These are phyloP conservation scores for Poeciliopsis gracilis DNA, from an alignment of 2,797 vertebrate genomes.

Conservation along the genomic window DNA sequence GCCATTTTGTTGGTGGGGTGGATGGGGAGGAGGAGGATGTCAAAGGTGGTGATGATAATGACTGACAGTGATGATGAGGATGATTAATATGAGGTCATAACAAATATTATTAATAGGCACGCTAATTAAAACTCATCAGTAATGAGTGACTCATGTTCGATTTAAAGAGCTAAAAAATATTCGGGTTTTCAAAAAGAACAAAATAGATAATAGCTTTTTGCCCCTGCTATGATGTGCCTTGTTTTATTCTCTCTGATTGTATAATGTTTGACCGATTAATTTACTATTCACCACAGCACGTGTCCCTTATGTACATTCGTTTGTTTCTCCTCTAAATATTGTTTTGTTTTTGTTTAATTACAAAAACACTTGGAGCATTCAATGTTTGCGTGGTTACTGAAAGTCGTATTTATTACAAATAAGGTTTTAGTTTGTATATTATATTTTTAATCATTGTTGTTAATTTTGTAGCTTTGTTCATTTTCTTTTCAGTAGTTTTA, in stretches of 20 bases:
- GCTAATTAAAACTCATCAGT: constrained; percentile 17
- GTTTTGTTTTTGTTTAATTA: background rate
- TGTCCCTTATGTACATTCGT: background rate
- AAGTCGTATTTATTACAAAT: background rate
- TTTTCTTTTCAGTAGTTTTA: background rate
- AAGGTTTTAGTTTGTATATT: background rate
- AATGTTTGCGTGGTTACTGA: too few relatives aligned
- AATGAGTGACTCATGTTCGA: background rate
- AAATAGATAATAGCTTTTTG: background rate
- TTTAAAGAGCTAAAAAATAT: background rate
- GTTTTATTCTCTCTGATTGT: background rate
- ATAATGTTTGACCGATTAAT: background rate
- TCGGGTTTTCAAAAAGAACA: background rate
- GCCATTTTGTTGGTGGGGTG: constrained; percentile 70
- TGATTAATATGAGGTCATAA: constrained; percentile 16
- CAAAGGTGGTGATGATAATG: constrained; percentile 25
- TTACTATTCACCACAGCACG: background rate
- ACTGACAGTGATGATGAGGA: constrained; percentile 35
- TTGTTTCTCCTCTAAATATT: background rate
- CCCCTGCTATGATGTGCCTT: background rate
- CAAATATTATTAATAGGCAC: constrained; percentile 12
- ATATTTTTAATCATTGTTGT: background rate
- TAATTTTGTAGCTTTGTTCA: background rate
- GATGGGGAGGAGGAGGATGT: constrained; percentile 10
- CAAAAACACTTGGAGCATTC: background rate